Evolutionary conservation across 2,113 vertebrate genomes (phyloP).

Genomic region (Crotalus viridis): DNA sequence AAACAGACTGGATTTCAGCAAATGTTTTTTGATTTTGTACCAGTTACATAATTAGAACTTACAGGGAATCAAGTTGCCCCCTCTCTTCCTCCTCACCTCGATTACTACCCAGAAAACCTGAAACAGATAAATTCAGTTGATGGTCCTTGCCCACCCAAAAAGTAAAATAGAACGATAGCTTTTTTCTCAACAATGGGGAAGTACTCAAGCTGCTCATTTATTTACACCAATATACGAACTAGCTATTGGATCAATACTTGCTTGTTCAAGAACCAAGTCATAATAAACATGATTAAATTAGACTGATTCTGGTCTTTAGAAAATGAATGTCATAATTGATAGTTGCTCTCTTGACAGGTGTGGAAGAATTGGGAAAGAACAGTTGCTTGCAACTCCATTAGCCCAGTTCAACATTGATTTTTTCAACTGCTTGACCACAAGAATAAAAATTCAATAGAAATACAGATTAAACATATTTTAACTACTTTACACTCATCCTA

Average conservation of each 20-base stretch:
- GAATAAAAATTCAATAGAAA: neutral
- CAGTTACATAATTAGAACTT: neutral
- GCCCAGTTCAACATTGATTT: no score
- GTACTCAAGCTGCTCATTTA: neutral
- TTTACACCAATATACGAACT: neutral
- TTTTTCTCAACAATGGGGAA: neutral
- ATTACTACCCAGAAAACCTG: neutral
- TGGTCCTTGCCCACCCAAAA: neutral
- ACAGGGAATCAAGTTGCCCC: neutral
- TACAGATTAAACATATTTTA: neutral
- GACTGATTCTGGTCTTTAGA: neutral
- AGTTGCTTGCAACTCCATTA: neutral
- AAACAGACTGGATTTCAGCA: neutral
- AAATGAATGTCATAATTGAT: neutral
- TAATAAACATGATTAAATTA: neutral
- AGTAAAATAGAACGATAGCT: neutral
- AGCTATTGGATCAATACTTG: neutral
- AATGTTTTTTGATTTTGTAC: neutral
- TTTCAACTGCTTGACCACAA: neutral
- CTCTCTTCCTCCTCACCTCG: neutral
- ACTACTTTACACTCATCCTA: neutral
- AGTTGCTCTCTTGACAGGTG: neutral
- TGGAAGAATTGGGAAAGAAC: neutral
- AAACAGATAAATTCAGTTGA: neutral
- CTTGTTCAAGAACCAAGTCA: neutral